Base-by-base conservation (phyloP, 2,113 vertebrate genomes). In the Tachysurus vachellii region DNA sequence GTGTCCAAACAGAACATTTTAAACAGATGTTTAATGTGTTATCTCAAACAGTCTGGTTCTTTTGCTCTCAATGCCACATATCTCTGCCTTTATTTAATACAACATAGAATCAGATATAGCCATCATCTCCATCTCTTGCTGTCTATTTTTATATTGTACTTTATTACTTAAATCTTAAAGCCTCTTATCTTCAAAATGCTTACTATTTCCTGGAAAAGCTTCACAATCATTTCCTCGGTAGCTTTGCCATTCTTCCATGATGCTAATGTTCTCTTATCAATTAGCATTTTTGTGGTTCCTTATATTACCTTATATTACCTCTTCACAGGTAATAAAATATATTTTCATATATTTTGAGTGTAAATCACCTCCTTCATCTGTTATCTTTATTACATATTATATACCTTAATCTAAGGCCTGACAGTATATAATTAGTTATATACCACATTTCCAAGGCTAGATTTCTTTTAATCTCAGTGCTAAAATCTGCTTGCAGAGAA, bases 91-190 rank as follows among this genome's bases (percentile, higher is more conserved):
- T 75, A 85, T 61, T 85, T 75, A 57, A 36, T 79, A 23, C 47
- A 59, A 9, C 53, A 9, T 53, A 80, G 16, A 28, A 56, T 86
- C 28, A 86, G 76, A 80, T 73, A 62, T 50, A 31, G 26, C 28
- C 64, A 76, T 86, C 44, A 66, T 5, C 26, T 36, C 50, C 11
- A 61, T 81, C 56, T 26, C 61, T 54, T 80, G 59, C 53, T 13
- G 61, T n/a, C 44, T 81, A 61, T 66, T 68, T 80, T 68, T 62
- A 59, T 31, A 61, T 17, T 77, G 73, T 21, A 62, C 54, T 53
- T 64, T 77, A 85, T 85, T 85, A 59, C 57, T 66, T 68, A n/a
- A n/a, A n/a, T n/a, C n/a, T n/a, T n/a, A n/a, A n/a, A n/a, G 28
- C 62, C 23, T 44, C 76, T 68, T 86, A 57, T 79, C 75, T 86